Evolutionary conservation across 2,888 invertebrate genomes (phyloP), one percentile per base, ranked within the genome.

Genomic region (Megastigmus dorsalis): DNA sequence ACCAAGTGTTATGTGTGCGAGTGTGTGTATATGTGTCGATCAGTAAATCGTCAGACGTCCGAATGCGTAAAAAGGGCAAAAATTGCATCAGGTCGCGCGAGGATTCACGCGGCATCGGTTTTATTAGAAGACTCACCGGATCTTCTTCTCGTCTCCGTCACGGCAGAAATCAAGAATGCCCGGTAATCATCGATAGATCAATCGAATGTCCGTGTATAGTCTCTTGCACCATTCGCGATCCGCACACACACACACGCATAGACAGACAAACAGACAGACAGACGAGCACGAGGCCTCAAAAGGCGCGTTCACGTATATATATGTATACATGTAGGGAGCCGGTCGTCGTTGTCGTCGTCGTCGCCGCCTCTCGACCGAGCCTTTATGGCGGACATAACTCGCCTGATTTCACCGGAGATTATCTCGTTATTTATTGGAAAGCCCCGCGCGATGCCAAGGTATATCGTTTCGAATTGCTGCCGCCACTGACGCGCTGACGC

Each of bases 371-470:
- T 80, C 82, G 83, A 81, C 30, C 82, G 83, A 83, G 82, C 82
- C 84, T 86, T 86, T 85, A 86, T 83, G 83, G 84, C 82, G 82
- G 82, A 81, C 84, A 85, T 85, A 85, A 85, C 84, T 86, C 81
- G 85, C 82, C 82, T 85, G 84, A 85, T 86, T 86, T 84, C 86
- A 85, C 83, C 80, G 79, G 81, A 86, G 85, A 86, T 86, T 85
- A 86, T 86, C 86, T 83, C 77, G 83, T 86, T 86, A 86, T 86
- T 86, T 86, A 86, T 86, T 84, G 83, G 83, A 83, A 85, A 85
- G 83, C 80, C 80, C 78, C 48, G 36, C 30, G 7, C 38, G 10
- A n/a, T 26, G n/a, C 38, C 45, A 33, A 48, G 71, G 45, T 43
- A 63, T 72, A 72, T 72, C 59, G 41, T 15, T 7, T 48, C 50